Conservation (phyloP, 2,888 invertebrate genomes). For the Buathra laborator region DNA sequence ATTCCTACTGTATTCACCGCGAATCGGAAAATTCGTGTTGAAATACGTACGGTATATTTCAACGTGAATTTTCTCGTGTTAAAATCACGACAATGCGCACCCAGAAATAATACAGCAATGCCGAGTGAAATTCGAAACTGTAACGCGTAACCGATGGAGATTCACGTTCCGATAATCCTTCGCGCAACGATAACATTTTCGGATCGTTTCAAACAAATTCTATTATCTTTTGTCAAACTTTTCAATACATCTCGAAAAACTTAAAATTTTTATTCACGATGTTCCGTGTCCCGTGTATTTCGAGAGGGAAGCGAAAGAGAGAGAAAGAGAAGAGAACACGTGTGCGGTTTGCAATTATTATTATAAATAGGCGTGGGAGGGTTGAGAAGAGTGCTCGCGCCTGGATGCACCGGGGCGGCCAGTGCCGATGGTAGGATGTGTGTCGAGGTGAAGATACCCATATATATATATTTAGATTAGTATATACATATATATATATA, state of each 20-base stretch:
- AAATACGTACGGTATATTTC: not conserved
- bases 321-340: not conserved
- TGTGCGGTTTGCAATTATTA: constrained; percentile 12
- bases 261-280: not conserved
- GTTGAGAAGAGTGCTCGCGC: constrained; percentile 3
- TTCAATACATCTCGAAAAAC: not conserved
- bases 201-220: not conserved
- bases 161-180: not conserved
- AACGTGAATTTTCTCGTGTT: not conserved
- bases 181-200: not conserved
- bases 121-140: not conserved
- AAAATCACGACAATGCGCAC: not conserved
- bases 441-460: constrained; percentile 24
- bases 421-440: constrained; percentile 3
- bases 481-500: not conserved
- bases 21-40: constrained; percentile 36
- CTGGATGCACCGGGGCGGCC: constrained; percentile 2
- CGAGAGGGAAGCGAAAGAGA: not conserved
- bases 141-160: not conserved
- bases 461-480: not conserved
- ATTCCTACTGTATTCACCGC: constrained; percentile 39
- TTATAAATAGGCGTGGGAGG: constrained; percentile 29
- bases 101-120: not conserved
- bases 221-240: not conserved
- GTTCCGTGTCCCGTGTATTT: not conserved